Evolutionary conservation across 2,888 invertebrate species (phyloP).

Genomic region (Poecilus cupreus): DNA sequence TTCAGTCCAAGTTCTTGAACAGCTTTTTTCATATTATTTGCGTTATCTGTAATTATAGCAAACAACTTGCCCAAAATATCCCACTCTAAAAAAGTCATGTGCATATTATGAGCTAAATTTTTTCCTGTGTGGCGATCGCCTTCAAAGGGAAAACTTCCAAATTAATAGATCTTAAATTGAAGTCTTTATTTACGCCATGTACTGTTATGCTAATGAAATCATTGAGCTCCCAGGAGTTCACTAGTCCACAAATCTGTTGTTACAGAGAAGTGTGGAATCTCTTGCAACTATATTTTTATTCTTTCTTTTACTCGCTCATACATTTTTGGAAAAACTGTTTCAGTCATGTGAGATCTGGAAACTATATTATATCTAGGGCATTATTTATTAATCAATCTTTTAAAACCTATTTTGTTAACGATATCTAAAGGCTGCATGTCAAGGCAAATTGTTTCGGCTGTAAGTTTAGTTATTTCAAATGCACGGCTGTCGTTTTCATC

Average conservation of each 20-base stretch:
- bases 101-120: not conserved
- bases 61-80: not conserved
- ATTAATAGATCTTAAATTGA: not conserved
- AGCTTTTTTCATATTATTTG: not conserved
- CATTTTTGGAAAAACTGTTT: too few relatives aligned
- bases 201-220: not conserved
- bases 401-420: too few relatives aligned
- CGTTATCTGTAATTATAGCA: not conserved
- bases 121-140: not conserved
- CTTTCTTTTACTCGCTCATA: too few relatives aligned
- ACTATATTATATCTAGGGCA: too few relatives aligned
- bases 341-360: too few relatives aligned
- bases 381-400: too few relatives aligned
- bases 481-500: too few relatives aligned
- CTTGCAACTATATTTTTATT: too few relatives aligned
- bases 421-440: too few relatives aligned
- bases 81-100: not conserved
- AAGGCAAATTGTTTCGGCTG: too few relatives aligned
- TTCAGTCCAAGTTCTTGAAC: too few relatives aligned
- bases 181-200: not conserved
- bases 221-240: not conserved
- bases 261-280: not conserved
- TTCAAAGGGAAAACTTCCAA: not conserved
- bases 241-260: not conserved
- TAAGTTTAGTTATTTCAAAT: too few relatives aligned